phyloP scores from a whole-genome alignment of 2,113 vertebrate genomes.

The Mobula birostris region DNA sequence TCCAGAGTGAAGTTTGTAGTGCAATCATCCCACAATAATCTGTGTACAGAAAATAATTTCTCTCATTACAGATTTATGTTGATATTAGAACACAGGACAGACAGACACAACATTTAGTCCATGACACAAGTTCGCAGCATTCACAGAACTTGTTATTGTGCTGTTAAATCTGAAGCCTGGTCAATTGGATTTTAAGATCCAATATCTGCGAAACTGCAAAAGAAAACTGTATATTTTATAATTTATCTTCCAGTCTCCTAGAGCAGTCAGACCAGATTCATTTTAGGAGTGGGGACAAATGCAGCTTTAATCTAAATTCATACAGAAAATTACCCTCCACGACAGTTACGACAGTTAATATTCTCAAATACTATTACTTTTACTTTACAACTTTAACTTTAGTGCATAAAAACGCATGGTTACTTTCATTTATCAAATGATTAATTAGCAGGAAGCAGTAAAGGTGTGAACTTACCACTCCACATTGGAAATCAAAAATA shows the following conservation, averaged over 20 bases:
- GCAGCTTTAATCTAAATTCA: neutral
- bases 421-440: conserved; percentile 11
- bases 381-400: conserved; percentile 8
- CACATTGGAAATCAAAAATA: neutral
- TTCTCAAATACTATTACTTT: conserved; percentile 5
- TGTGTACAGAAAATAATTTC: neutral
- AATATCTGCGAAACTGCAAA: neutral
- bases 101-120: neutral
- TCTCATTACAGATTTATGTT: neutral
- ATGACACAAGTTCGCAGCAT: neutral
- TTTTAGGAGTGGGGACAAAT: neutral
- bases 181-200: neutral
- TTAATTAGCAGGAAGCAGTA: neutral
- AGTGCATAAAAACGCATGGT: neutral
- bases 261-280: neutral
- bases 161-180: neutral
- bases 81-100: neutral
- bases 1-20: neutral
- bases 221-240: neutral
- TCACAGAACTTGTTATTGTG: neutral
- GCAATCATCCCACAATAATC: neutral
- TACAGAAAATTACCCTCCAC: neutral
- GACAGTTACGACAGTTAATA: conserved; percentile 6
- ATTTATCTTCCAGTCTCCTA: no score
- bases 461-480: conserved; percentile 1